phyloP scores from a whole-genome alignment of 2,797 vertebrate genomes.

The Danio albolineatus region DNA sequence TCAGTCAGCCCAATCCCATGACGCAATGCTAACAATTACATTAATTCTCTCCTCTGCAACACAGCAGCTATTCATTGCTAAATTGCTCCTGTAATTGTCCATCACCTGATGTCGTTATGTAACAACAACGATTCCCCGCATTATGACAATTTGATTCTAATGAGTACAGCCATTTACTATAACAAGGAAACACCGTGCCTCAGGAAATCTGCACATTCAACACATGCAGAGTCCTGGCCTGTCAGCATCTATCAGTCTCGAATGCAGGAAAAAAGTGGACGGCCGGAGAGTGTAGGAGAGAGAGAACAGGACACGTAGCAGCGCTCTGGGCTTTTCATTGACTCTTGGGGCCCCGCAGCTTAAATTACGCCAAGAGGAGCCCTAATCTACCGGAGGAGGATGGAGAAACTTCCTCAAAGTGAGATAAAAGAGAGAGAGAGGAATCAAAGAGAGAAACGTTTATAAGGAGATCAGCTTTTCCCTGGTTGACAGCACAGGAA shows the following conservation, averaged over 20 bases:
- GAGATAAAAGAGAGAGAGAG: conserved; percentile 36
- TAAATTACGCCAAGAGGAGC: conserved; percentile 49
- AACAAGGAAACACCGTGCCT: conserved; percentile 6
- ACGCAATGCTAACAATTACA: conserved; percentile 27
- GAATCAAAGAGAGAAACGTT: conserved; percentile 24
- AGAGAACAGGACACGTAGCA: conserved; percentile 19
- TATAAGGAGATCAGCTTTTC: conserved; percentile 36
- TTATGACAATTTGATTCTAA: conserved; percentile 26
- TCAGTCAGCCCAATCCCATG: conserved; percentile 6
- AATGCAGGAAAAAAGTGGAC: conserved; percentile 5
- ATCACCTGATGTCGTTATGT: conserved; percentile 38
- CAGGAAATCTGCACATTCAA: conserved; percentile 14
- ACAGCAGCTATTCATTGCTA: conserved; percentile 25
- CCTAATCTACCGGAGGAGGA: conserved; percentile 56
- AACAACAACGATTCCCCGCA: conserved; percentile 2
- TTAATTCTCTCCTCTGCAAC: conserved; percentile 2
- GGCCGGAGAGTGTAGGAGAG: conserved; percentile 23
- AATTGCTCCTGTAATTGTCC: conserved; percentile 26
- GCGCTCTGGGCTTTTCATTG: conserved; percentile 8
- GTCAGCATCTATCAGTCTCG: conserved; percentile 18
- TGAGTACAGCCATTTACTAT: conserved; percentile 10
- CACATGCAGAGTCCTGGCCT: not conserved
- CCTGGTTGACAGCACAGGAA: conserved; percentile 37
- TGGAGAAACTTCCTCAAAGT: conserved; percentile 45
- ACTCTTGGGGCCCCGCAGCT: conserved; percentile 48